phyloP scores from a whole-genome alignment of 1,140 invertebrate species.

The Holcopasites calliopsidis region DNA sequence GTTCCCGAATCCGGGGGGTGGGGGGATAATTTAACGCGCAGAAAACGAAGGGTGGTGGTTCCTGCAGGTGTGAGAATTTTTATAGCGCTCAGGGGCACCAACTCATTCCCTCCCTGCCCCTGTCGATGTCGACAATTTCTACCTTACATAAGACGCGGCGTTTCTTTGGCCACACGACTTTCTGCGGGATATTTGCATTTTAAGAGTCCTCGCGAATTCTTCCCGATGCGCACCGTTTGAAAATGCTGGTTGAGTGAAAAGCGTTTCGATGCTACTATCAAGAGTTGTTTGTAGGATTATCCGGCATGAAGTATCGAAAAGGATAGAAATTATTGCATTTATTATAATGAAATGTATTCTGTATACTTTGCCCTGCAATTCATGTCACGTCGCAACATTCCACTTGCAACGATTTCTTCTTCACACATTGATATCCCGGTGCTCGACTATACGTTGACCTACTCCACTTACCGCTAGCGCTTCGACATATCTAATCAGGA shows the following conservation, averaged over 20 bases:
- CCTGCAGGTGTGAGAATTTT: slow-evolving; percentile 28
- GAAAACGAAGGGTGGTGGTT: no score
- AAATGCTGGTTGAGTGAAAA: slow-evolving; percentile 63
- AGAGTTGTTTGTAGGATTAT: no score
- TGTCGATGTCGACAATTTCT: slow-evolving; percentile 53
- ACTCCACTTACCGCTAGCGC: not conserved
- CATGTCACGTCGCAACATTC: not conserved
- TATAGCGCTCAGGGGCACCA: slow-evolving; percentile 43
- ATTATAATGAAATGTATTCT: no score
- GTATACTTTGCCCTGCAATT: not conserved
- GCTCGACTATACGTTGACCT: not conserved
- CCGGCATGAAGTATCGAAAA: no score
- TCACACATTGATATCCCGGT: not conserved
- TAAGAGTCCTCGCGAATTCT: slow-evolving; percentile 67
- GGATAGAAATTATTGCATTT: no score
- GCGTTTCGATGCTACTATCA: no score
- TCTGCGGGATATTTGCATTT: slow-evolving; percentile 73
- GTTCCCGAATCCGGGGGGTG: not conserved
- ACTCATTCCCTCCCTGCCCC: slow-evolving; percentile 50
- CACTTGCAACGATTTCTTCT: not conserved
- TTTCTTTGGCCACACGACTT: slow-evolving; percentile 63
- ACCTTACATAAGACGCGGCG: slow-evolving; percentile 65
- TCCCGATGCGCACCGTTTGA: not conserved
- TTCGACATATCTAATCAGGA: not conserved
- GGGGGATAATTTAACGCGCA: slow-evolving; percentile 24